Conservation (phyloP, 2,797 vertebrate genomes). For the Anguilla anguilla region DNA sequence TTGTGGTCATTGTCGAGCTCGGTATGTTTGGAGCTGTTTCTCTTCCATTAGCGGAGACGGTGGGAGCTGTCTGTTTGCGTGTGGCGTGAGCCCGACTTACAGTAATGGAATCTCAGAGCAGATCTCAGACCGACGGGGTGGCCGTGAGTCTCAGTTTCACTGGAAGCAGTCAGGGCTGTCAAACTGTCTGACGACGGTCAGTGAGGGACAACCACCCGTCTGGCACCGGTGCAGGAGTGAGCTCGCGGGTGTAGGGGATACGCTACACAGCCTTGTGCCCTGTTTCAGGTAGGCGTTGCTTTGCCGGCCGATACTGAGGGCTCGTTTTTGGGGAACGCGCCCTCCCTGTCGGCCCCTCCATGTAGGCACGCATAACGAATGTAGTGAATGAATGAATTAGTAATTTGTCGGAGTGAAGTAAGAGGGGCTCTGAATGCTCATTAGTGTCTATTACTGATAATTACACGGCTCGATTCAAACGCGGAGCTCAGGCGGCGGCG, state of each 20-base stretch:
- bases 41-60: background rate
- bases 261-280: background rate
- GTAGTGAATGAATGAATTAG: no score
- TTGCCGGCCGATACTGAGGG: background rate
- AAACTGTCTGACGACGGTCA: background rate
- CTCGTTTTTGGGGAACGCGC: background rate
- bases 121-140: background rate
- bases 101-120: background rate
- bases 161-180: background rate
- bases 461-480: constrained; percentile 22
- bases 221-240: background rate
- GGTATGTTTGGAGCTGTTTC: background rate
- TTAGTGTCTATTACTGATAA: constrained; percentile 35
- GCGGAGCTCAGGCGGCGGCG: background rate
- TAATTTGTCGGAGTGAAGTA: constrained; percentile 27
- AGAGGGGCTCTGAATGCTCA: constrained; percentile 12
- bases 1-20: background rate
- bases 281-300: background rate
- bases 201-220: background rate
- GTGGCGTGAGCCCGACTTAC: background rate
- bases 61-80: background rate
- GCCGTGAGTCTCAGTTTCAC: background rate
- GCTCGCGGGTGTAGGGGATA: background rate
- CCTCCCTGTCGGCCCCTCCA: background rate
- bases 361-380: background rate